phyloP scores from a whole-genome alignment of 2,113 vertebrate genomes.

The Ailurus styani region DNA sequence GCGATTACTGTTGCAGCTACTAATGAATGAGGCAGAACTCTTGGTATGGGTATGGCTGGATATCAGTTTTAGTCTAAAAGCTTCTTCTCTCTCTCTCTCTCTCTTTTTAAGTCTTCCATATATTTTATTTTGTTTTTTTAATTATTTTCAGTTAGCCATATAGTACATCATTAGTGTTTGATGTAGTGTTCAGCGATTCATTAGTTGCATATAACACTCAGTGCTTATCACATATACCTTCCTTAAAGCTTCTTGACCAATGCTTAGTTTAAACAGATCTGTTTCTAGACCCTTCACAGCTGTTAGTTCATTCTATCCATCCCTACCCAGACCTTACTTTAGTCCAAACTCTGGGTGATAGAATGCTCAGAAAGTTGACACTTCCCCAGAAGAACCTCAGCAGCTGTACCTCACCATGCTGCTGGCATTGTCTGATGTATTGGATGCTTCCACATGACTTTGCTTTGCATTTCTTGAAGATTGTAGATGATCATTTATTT shows the following conservation, averaged over 20 bases:
- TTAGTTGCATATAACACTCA: neutral
- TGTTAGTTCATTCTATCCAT: neutral
- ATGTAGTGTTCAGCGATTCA: neutral
- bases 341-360: neutral
- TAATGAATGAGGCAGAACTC: neutral
- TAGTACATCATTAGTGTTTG: neutral
- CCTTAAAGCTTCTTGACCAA: neutral
- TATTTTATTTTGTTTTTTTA: neutral
- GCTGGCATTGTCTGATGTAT: neutral
- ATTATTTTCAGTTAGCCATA: neutral
- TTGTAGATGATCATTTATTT: neutral
- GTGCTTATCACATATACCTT: neutral
- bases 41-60: neutral
- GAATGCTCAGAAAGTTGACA: neutral
- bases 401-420: neutral
- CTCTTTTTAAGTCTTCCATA: neutral
- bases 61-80: conserved; percentile 12
- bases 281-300: neutral
- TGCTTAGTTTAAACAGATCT: neutral
- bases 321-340: neutral
- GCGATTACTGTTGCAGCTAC: neutral
- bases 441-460: neutral
- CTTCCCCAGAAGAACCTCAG: neutral
- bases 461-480: neutral
- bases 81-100: neutral